These are phyloP conservation scores for Drosophila neoperkinsi DNA, from an alignment of 2,888 invertebrate species.

Conservation along the genomic window DNA sequence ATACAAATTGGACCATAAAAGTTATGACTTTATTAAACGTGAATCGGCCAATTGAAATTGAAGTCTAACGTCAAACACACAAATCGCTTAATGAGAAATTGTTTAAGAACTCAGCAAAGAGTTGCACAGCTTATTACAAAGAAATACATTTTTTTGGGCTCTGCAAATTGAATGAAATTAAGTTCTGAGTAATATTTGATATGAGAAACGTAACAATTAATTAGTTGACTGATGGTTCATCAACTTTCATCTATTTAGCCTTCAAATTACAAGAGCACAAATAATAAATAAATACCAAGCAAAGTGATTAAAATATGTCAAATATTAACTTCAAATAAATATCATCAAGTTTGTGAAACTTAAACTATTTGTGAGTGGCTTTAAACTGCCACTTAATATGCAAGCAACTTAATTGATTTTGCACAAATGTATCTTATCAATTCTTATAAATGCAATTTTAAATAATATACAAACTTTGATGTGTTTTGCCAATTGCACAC, in stretches of 20 bases:
- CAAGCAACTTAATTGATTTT: too few species aligned
- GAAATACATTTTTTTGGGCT: neutral
- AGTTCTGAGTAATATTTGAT: neutral
- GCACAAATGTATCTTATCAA: neutral
- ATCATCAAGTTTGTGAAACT: neutral
- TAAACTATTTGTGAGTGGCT: neutral
- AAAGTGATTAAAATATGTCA: neutral
- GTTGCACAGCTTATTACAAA: constrained; percentile 10
- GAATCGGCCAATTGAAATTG: constrained; percentile 23
- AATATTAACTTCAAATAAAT: neutral
- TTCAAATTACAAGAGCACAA: neutral
- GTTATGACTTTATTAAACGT: constrained; percentile 55
- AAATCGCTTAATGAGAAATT: constrained; percentile 30
- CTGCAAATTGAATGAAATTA: neutral
- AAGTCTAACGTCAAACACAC: constrained; percentile 4
- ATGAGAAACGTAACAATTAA: neutral
- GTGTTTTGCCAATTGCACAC: fast-evolving
- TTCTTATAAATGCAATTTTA: neutral
- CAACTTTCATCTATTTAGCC: neutral
- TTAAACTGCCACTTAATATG: neutral
- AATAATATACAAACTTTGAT: neutral
- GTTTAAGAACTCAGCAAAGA: constrained; percentile 34
- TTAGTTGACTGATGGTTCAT: neutral
- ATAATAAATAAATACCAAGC: neutral
- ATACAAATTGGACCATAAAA: constrained; percentile 46